Percentiles rank a stretch among this genome's conserved stretches.
Conservation (phyloP, 2,113 vertebrate genomes). For the Callochromis pleurospilus region DNA sequence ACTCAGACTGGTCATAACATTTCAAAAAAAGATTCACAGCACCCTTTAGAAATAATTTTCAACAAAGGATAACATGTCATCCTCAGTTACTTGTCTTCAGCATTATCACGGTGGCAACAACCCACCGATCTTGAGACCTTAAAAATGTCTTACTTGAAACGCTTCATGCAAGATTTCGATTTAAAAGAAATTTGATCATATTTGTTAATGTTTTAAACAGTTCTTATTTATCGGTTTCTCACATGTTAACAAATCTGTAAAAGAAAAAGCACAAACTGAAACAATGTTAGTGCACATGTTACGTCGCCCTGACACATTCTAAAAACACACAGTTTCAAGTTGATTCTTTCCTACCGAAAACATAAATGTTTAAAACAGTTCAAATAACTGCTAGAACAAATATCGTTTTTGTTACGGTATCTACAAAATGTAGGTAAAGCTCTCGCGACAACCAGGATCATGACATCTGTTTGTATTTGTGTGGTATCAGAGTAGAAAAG, state of each 20-base stretch:
- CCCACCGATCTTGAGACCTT: not conserved
- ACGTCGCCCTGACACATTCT: rapidly evolving
- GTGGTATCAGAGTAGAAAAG: not conserved
- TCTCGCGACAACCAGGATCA: not conserved
- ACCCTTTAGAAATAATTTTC: not conserved
- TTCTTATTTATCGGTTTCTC: rapidly evolving
- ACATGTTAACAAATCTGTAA: not conserved
- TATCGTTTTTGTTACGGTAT: not conserved
- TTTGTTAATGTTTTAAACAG: not conserved
- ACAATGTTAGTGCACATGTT: not conserved
- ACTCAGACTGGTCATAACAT: not conserved
- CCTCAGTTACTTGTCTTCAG: not conserved
- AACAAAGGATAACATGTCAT: not conserved
- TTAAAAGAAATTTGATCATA: not conserved
- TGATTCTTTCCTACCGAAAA: rapidly evolving
- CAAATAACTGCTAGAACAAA: not conserved
- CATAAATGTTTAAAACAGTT: not conserved
- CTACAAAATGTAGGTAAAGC: not conserved
- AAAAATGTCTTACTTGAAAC: not conserved
- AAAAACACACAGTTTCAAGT: not conserved
- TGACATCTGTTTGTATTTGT: not conserved
- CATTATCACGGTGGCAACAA: not conserved
- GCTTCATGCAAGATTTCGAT: not conserved
- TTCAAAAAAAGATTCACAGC: not conserved
- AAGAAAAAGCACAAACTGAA: not conserved